A percentile compares a stretch with the other conserved stretches of the same genome.
Evolutionary conservation across 2,888 invertebrate species (phyloP).

Genomic region (Drosophila macrospina): DNA sequence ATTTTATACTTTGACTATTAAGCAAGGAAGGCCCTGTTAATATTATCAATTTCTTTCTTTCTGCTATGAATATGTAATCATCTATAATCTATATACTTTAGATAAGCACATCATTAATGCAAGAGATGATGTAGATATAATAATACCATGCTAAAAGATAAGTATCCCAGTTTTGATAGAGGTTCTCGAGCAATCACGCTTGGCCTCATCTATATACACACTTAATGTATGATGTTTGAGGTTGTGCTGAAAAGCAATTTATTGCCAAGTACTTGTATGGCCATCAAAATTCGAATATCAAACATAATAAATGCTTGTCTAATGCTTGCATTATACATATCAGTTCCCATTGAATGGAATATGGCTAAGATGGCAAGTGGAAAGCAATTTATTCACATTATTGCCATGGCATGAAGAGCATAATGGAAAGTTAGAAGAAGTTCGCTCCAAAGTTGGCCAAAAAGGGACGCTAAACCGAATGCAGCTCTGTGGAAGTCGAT

Average conservation of each 20-base stretch:
- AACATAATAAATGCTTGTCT: conserved; percentile 23
- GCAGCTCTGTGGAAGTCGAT: conserved; percentile 64
- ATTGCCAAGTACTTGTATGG: conserved; percentile 19
- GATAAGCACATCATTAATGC: too few species aligned
- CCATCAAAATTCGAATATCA: conserved; percentile 34
- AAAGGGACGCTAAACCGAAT: conserved; percentile 43
- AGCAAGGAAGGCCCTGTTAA: neutral
- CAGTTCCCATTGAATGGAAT: conserved; percentile 28
- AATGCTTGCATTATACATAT: conserved; percentile 22
- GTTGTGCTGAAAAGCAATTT: conserved; percentile 18
- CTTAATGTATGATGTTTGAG: neutral
- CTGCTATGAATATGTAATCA: too few species aligned
- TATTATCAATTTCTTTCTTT: too few species aligned
- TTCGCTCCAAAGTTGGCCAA: conserved; percentile 36
- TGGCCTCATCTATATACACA: too few species aligned
- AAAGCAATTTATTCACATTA: conserved; percentile 70
- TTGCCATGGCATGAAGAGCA: conserved; percentile 60
- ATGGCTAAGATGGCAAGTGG: conserved; percentile 52
- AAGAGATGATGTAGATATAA: too few species aligned
- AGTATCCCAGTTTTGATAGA: too few species aligned
- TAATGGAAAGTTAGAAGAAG: conserved; percentile 21
- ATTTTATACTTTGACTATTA: neutral
- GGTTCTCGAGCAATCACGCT: too few species aligned
- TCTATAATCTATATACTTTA: too few species aligned
- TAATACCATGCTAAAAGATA: too few species aligned